Conservation (phyloP, 2,888 invertebrate species). For the Netelia melanura region DNA sequence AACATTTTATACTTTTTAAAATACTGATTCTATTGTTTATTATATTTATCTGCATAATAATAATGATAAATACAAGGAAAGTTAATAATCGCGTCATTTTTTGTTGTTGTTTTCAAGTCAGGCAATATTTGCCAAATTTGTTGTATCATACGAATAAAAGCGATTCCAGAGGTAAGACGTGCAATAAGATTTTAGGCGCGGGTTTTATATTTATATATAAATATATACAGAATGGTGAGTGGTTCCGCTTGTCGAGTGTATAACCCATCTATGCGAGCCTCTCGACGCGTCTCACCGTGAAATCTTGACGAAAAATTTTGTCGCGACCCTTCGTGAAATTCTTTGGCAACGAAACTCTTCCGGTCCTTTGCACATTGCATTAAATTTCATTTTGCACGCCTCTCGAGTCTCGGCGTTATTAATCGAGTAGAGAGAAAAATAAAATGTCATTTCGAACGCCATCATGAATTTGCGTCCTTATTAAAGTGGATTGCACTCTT, state of each 20-base stretch:
- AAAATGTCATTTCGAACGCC: conserved; percentile 6
- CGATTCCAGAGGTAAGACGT: conserved; percentile 26
- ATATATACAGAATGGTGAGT: conserved; percentile 25
- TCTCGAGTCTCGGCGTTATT: conserved; percentile 48
- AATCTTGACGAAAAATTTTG: conserved; percentile 47
- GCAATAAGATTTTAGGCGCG: conserved; percentile 28
- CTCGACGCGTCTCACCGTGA: conserved; percentile 49
- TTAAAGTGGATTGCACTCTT: conserved; percentile 23
- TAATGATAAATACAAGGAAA: not conserved
- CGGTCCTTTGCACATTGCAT: conserved; percentile 45
- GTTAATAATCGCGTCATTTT: conserved; percentile 10
- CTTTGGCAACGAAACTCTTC: conserved; percentile 57
- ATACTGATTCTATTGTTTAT: too few species aligned
- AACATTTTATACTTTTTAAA: too few species aligned
- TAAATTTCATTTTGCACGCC: conserved; percentile 43
- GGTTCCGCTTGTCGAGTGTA: conserved; percentile 34
- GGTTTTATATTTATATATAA: conserved; percentile 15
- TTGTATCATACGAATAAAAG: conserved; percentile 39
- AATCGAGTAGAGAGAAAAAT: conserved; percentile 26
- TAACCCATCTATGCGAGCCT: conserved; percentile 29
- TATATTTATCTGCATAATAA: too few species aligned
- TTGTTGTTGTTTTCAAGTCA: not conserved
- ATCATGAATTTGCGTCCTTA: conserved; percentile 13
- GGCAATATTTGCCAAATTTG: conserved; percentile 57
- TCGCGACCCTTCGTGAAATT: conserved; percentile 47